Conservation (phyloP, 2,113 vertebrate genomes). For the Brienomyrus brachyistius region DNA sequence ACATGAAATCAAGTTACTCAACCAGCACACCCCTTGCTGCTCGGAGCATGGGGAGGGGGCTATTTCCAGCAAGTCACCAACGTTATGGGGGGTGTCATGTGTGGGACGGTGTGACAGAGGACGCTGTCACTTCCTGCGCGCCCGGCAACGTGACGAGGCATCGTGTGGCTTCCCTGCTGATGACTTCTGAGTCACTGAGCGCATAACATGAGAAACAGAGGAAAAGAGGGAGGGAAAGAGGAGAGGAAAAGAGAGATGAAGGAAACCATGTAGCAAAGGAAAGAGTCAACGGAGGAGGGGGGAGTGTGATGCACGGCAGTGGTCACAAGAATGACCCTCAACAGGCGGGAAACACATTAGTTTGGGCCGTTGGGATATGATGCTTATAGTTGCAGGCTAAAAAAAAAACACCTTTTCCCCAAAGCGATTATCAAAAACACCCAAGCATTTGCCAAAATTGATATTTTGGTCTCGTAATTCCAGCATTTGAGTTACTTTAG, state of each 20-base stretch:
- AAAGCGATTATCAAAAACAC: background rate
- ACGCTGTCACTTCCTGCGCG: slow-evolving; percentile 9
- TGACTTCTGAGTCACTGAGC: slow-evolving; percentile 12
- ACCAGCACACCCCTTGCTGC: background rate
- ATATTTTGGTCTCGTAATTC: background rate
- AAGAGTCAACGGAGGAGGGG: background rate
- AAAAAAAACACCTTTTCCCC: background rate
- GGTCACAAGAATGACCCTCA: background rate
- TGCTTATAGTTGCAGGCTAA: background rate
- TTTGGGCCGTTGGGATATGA: background rate
- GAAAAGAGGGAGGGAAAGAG: background rate
- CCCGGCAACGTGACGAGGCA: background rate
- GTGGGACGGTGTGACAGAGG: slow-evolving; percentile 3
- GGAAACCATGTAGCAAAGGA: background rate
- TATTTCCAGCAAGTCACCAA: background rate
- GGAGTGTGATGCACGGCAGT: background rate
- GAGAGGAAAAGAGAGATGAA: background rate
- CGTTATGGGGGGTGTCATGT: background rate
- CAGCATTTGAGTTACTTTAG: background rate
- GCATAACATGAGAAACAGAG: background rate
- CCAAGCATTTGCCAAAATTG: background rate
- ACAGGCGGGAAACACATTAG: background rate
- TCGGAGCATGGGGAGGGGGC: background rate
- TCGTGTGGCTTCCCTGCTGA: slow-evolving; percentile 15
- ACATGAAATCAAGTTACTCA: background rate